Conservation (phyloP, 1,140 invertebrate genomes). For the Lepidurus couesii region DNA sequence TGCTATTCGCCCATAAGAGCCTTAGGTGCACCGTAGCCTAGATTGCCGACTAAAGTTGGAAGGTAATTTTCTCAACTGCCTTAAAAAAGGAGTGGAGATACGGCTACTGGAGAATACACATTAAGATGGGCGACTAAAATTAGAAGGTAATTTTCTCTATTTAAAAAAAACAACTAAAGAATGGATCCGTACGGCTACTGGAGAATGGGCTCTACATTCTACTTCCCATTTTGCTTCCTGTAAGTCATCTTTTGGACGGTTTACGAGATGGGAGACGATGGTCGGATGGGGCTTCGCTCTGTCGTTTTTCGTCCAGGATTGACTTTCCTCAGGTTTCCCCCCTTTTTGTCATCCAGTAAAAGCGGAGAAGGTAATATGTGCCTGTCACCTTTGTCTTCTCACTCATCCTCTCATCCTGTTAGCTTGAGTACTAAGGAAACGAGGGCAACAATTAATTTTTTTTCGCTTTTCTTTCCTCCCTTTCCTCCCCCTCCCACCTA, state of each 20-base stretch:
- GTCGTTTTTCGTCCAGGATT: background rate
- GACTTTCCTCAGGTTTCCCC: slow-evolving; percentile 15
- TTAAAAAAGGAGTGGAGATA: no score
- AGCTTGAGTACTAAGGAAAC: background rate
- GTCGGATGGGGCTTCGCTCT: background rate
- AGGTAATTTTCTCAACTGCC: no score
- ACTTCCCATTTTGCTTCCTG: slow-evolving; percentile 7
- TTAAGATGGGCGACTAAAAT: no score
- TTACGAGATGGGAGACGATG: background rate
- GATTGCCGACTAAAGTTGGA: no score
- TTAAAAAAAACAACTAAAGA: no score
- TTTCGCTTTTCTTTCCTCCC: background rate
- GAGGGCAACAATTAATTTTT: background rate
- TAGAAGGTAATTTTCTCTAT: no score
- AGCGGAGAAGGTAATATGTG: slow-evolving; percentile 9
- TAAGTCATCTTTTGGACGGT: background rate
- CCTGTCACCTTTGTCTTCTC: background rate
- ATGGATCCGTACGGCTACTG: no score
- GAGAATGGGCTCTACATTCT: no score
- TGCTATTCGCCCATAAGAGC: no score
- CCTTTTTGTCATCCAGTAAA: slow-evolving; percentile 2
- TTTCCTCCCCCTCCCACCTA: background rate
- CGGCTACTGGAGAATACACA: no score
- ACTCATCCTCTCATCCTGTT: slow-evolving; percentile 3
- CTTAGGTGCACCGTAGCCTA: no score